Conservation (phyloP, 2,888 invertebrate species). For the Crioceris asparagi region DNA sequence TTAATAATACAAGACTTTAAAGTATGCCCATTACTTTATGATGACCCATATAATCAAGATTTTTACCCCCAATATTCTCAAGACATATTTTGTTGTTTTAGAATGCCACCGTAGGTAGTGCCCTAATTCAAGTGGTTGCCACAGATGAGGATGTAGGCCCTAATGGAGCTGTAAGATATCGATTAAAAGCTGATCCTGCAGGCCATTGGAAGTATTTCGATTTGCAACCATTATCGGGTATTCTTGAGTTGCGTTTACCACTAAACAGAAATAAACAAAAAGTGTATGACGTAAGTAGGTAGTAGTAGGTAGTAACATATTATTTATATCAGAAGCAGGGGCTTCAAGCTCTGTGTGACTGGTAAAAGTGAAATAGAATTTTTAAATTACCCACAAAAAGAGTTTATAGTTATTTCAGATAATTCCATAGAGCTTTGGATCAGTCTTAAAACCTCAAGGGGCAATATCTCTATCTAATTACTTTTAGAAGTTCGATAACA, state of each 20-base stretch:
- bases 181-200: conserved; percentile 67
- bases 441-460: too few relatives aligned
- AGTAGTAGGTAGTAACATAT: too few relatives aligned
- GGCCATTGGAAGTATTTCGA: conserved; percentile 75
- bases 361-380: too few relatives aligned
- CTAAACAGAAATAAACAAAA: conserved; percentile 78
- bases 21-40: too few relatives aligned
- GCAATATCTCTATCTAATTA: too few relatives aligned
- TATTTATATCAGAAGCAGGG: too few relatives aligned
- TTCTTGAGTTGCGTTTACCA: conserved; percentile 57
- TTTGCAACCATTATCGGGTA: conserved; percentile 69
- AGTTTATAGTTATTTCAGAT: too few relatives aligned
- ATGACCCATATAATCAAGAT: neutral
- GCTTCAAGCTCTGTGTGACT: too few relatives aligned
- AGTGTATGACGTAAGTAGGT: conserved; percentile 65
- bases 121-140: conserved; percentile 70
- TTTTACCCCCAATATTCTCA: neutral
- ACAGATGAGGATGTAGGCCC: conserved; percentile 80
- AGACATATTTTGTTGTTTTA: conserved; percentile 31
- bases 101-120: conserved; percentile 78
- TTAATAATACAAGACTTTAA: too few relatives aligned
- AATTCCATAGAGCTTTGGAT: too few relatives aligned
- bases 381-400: too few relatives aligned
- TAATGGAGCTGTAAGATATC: conserved; percentile 83
- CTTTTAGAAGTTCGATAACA: too few relatives aligned